Conservation (phyloP, 2,888 invertebrate genomes). For the Odontocolon sp. region DNA sequence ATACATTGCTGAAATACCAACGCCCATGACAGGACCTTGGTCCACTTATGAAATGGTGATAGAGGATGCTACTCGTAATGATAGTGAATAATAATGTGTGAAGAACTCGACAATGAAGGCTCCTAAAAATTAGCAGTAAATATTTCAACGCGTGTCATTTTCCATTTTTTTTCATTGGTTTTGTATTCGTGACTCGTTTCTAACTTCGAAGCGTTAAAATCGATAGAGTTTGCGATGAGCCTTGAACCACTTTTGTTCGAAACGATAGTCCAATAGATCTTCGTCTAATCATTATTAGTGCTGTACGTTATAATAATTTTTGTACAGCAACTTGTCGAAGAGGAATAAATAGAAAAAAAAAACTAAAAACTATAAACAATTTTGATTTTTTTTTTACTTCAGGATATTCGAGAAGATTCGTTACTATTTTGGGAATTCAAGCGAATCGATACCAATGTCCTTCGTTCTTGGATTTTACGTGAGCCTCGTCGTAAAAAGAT, state of each 20-base stretch:
- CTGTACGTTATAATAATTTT: not conserved
- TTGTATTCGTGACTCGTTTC: not conserved
- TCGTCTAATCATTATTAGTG: not conserved
- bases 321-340: not conserved
- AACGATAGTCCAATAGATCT: constrained; percentile 11
- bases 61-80: constrained; percentile 6
- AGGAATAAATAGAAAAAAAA: constrained; percentile 7
- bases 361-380: constrained; percentile 7
- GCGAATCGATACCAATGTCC: constrained; percentile 96
- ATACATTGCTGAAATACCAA: not conserved
- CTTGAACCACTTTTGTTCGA: constrained; percentile 45
- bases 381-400: constrained; percentile 77
- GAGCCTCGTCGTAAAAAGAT: constrained; percentile 93
- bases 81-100: not conserved
- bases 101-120: not conserved
- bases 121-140: constrained; percentile 12
- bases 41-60: constrained; percentile 48
- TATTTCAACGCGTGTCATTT: not conserved
- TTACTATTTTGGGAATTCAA: constrained; percentile 92
- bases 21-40: constrained; percentile 50
- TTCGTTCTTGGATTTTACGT: constrained; percentile 98
- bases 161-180: not conserved
- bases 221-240: constrained; percentile 26
- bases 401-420: constrained; percentile 94
- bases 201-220: constrained; percentile 1